Conservation (phyloP, 1,140 invertebrate genomes). For the Diorhabda carinulata region DNA sequence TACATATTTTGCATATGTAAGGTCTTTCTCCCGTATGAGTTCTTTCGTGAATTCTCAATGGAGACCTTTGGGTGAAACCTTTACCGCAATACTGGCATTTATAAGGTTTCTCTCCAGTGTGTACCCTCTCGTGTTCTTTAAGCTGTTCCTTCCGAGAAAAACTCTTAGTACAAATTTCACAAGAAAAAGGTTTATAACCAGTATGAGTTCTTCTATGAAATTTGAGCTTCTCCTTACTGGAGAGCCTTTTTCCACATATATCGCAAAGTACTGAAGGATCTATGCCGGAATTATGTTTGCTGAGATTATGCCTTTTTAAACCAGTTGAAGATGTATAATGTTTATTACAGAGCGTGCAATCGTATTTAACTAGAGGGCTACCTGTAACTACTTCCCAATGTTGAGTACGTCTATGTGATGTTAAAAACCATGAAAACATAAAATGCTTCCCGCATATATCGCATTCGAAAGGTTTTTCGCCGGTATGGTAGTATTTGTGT, state of each 20-base stretch:
- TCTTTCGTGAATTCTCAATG: constrained; percentile 65
- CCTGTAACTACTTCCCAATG: constrained; percentile 46
- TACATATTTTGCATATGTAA: constrained; percentile 49
- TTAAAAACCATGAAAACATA: constrained; percentile 46
- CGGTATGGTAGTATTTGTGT: constrained; percentile 52
- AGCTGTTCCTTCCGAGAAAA: constrained; percentile 62
- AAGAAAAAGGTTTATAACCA: constrained; percentile 70
- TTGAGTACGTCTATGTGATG: constrained; percentile 42
- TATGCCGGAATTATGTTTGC: constrained; percentile 38
- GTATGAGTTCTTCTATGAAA: constrained; percentile 67
- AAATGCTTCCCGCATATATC: constrained; percentile 56
- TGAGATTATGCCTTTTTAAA: constrained; percentile 41
- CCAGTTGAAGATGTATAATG: constrained; percentile 45
- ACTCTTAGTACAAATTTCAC: constrained; percentile 61
- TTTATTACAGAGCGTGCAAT: constrained; percentile 44
- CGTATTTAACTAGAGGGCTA: constrained; percentile 42
- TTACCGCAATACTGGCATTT: constrained; percentile 66
- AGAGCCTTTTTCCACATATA: constrained; percentile 75
- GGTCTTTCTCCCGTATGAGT: constrained; percentile 52
- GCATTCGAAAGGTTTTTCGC: constrained; percentile 60
- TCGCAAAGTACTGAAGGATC: constrained; percentile 54
- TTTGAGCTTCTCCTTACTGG: constrained; percentile 63
- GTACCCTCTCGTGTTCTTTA: constrained; percentile 58
- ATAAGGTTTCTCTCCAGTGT: constrained; percentile 63
- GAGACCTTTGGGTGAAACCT: constrained; percentile 71